Base-by-base conservation (phyloP, 2,113 vertebrate species). In the Nycticebus coucang region DNA sequence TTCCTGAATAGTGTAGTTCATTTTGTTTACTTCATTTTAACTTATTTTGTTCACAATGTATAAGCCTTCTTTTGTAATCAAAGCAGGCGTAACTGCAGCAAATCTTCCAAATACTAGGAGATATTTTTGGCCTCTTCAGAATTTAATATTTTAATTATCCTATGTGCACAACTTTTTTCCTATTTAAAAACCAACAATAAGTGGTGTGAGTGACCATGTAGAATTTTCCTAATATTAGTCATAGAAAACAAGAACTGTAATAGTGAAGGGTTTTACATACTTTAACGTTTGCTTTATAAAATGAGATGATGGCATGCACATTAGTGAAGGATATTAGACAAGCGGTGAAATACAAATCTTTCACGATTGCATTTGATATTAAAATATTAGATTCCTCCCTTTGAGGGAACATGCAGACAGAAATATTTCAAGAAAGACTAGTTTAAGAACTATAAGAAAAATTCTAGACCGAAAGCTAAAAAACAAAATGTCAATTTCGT, bases 11-110 rank as follows among this genome's bases (percentile, higher is more conserved):
- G 7, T 82, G 28, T 14, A 93, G 59, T 87, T 95, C 77, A 87
- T 93, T 95, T 96, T 57, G 33, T 87, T 93, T 79, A 64, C 30
- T 77, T 91, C 71, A 22, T 41, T 89, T 92, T 90, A 28, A 62
- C 26, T 80, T 28, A 64, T 71, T 66, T 59, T 50, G n/a, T n/a
- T n/a, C n/a, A n/a, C n/a, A 95, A 59, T 85, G 14, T 66, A 60
- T 7, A 71, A 84, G 4, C 93, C 66, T 92, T 59, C 8, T 78
- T 96, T 78, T 86, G 8, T 80, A 88, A 64, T 80, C 30, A 69
- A 95, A 85, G 57, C 37, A 3, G 57, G 41, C 80, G 41, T 80
- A 72, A 88, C 50, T 86, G 15, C 10, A 89, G 30, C 7, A 14
- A 91, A 30, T n/a, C 77, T 85, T 93, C 62, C 37, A 88, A 22